phyloP scores from a whole-genome alignment of 2,113 vertebrate species.

The Mystacornis crossleyi region DNA sequence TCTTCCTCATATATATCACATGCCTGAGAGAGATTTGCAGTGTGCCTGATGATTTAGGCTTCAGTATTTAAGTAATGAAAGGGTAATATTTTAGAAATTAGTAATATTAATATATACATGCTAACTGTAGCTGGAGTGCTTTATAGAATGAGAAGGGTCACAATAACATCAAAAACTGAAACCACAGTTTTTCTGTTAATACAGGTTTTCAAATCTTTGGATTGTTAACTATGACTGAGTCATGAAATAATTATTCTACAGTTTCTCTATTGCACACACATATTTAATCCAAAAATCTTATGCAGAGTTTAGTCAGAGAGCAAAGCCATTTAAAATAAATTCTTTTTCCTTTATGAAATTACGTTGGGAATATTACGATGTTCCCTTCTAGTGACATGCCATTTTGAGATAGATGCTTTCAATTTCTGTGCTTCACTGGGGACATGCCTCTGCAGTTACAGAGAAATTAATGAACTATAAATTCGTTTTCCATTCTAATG shows the following conservation, averaged over 20 bases:
- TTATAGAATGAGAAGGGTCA: background rate
- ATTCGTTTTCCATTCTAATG: background rate
- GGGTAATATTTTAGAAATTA: background rate
- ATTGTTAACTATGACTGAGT: background rate
- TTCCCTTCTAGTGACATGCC: background rate
- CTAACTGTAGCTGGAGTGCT: background rate
- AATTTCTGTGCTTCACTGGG: background rate
- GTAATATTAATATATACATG: background rate
- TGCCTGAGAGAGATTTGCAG: background rate
- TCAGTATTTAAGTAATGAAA: background rate
- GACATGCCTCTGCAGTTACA: background rate
- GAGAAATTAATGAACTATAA: background rate
- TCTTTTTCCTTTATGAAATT: background rate
- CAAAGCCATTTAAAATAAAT: background rate
- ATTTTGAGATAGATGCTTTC: conserved; percentile 12
- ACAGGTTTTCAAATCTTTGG: background rate
- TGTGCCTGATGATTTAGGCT: background rate
- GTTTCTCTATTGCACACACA: background rate
- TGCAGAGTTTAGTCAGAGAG: background rate
- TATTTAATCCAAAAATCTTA: background rate
- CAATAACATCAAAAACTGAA: background rate
- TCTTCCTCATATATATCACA: background rate
- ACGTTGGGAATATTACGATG: background rate
- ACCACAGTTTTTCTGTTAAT: background rate
- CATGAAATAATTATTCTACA: background rate